Evolutionary conservation across 1,140 invertebrate species (phyloP).

Genomic region (Cecropterus lyciades): DNA sequence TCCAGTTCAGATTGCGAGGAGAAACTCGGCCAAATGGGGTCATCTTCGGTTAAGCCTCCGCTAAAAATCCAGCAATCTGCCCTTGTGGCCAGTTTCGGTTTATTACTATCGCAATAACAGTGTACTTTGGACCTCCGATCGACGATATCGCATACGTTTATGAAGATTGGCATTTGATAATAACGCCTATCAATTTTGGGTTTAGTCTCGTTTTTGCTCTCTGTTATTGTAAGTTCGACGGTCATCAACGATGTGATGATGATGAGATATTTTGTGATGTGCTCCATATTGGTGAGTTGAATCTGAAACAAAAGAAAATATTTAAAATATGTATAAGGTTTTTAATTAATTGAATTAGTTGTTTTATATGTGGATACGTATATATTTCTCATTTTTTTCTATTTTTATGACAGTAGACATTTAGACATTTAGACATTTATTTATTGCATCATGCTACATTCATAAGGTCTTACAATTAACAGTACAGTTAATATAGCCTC

Average conservation of each 20-base stretch:
- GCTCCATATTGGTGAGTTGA: conserved; percentile 54
- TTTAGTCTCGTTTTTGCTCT: conserved; percentile 70
- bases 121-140: conserved; percentile 77
- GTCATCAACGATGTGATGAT: conserved; percentile 74
- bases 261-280: conserved; percentile 69
- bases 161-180: conserved; percentile 69
- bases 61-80: conserved; percentile 88
- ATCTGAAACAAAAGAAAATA: conserved; percentile 68
- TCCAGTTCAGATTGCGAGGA: conserved; percentile 87
- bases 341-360: too few relatives aligned
- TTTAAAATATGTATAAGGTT: neutral
- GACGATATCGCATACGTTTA: conserved; percentile 77
- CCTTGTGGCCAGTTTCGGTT: conserved; percentile 69
- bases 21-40: conserved; percentile 89
- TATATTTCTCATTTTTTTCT: too few relatives aligned
- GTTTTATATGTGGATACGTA: too few relatives aligned
- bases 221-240: conserved; percentile 65
- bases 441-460: too few relatives aligned
- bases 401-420: too few relatives aligned
- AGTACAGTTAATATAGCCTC: too few relatives aligned
- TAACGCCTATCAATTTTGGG: conserved; percentile 65
- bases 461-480: too few relatives aligned
- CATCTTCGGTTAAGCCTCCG: conserved; percentile 85
- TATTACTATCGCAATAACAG: conserved; percentile 78
- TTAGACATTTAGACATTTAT: too few relatives aligned